Base-by-base conservation (phyloP, 2,113 vertebrate genomes). In the Hippoglossus stenolepis region DNA sequence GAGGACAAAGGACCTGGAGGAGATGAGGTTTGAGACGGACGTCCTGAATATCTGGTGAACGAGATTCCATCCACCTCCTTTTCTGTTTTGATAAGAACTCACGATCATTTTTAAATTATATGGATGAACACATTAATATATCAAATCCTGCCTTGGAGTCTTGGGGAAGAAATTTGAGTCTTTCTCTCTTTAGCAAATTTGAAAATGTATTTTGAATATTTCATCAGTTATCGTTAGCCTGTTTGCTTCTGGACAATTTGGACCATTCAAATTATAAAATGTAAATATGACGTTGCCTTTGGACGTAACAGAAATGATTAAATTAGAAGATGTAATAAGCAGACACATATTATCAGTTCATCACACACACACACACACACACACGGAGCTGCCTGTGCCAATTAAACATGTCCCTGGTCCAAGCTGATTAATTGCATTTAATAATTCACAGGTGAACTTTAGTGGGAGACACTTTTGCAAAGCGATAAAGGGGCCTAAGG, bases 361-460 rank as follows among this genome's bases (percentile, higher is more conserved):
- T n/a, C n/a, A 59, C 57, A 20, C 61, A 69, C 58, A 47, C 43
- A 79, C 43, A 61, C 59, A 76, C 56, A 68, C 69, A 51, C 68
- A 73, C 51, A 59, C 57, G 17, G 54, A 69, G 31, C 78, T 86
- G 86, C 58, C 70, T 49, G 84, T 88, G 87, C 88, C 88, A 90
- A 84, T 93, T 91, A 89, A 90, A 89, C 84, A 87, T 73, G 80
- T 80, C 72, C 75, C 56, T 43, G 26, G 85, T 88, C 82, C 75
- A 86, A 64, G 64, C 90, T 92, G 91, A 94, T 95, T 93, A 94
- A 92, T 85, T 89, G 87, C 85, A 82, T 92, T 95, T 92, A 95
- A 95, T 95, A 94, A 95, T 95, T 94, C 89, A 95, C 85, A 78
- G 63, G 69, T 95, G 93, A 95, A 95, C 94, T 94, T 95, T 95